phyloP scores from a whole-genome alignment of 37 sponge, comb jelly and placozoan genomes.

The Halisarca cf. caerulea region DNA sequence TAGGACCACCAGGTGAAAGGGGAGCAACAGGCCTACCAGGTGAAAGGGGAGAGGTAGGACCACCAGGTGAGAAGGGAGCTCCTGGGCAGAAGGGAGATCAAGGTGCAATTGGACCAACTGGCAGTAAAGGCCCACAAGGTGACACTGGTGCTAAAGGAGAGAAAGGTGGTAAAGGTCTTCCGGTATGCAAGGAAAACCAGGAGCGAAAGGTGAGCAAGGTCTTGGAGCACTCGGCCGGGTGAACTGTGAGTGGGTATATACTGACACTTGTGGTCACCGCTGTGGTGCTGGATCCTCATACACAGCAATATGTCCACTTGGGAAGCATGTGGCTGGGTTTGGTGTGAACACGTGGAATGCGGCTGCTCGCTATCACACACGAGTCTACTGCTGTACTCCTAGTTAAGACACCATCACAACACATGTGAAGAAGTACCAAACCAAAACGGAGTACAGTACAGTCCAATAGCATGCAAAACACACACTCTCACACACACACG shows the following conservation, averaged over 20 bases:
- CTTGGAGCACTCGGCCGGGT: neutral
- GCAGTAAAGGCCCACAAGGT: neutral
- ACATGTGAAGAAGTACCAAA: too few relatives aligned
- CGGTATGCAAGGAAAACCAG: neutral
- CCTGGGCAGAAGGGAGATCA: too few relatives aligned
- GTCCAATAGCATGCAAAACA: too few relatives aligned
- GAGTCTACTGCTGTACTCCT: neutral
- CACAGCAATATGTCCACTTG: neutral
- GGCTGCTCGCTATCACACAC: neutral
- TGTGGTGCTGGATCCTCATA: neutral
- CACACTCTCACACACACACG: too few relatives aligned
- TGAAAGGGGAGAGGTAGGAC: neutral
- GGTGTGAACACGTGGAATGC: neutral
- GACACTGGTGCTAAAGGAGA: neutral
- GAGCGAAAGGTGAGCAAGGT: slow-evolving; percentile 18
- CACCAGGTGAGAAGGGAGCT: slow-evolving; percentile 12
- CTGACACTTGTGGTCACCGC: neutral
- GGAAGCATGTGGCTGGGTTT: neutral
- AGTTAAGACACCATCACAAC: too few relatives aligned
- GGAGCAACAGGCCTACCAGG: neutral
- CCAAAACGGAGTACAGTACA: too few relatives aligned
- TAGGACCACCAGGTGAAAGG: neutral
- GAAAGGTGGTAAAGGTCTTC: neutral
- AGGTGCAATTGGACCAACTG: neutral
- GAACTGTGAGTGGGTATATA: too few relatives aligned